These are phyloP conservation scores for Lithobates pipiens DNA, from an alignment of 2,797 vertebrate species.

Conservation along the genomic window DNA sequence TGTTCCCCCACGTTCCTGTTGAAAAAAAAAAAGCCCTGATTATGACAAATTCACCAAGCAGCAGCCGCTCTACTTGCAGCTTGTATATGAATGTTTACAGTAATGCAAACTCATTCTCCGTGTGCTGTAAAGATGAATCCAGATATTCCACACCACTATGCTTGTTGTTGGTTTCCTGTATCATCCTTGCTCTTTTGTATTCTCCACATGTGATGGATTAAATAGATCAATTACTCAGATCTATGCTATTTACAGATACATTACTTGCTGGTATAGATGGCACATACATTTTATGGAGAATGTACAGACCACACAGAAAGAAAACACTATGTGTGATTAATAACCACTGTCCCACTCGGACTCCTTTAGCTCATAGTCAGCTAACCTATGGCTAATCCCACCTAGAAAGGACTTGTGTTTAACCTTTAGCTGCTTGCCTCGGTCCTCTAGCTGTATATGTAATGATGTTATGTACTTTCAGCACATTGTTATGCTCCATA, in stretches of 20 bases:
- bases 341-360: not conserved
- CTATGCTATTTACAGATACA: constrained; percentile 26
- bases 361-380: not conserved
- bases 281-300: not conserved
- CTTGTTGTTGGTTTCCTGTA: not conserved
- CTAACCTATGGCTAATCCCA: not conserved
- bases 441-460: not conserved
- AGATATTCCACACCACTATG: not conserved
- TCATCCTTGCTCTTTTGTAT: constrained; percentile 25
- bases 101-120: not conserved
- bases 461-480: not conserved
- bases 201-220: constrained; percentile 29
- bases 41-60: not conserved
- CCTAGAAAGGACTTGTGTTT: not conserved
- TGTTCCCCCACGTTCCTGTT: no score
- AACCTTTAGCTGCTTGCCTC: not conserved
- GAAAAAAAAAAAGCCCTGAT: no score
- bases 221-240: constrained; percentile 31
- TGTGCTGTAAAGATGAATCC: no score
- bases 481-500: not conserved
- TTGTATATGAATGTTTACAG: not conserved
- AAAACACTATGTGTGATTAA: not conserved
- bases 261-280: not conserved
- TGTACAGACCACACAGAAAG: not conserved
- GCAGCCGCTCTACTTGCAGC: not conserved